Evolutionary conservation across 2,797 vertebrate species (phyloP), one percentile per base, ranked within the genome.

Genomic region (Cynodonichthys magdalenae): DNA sequence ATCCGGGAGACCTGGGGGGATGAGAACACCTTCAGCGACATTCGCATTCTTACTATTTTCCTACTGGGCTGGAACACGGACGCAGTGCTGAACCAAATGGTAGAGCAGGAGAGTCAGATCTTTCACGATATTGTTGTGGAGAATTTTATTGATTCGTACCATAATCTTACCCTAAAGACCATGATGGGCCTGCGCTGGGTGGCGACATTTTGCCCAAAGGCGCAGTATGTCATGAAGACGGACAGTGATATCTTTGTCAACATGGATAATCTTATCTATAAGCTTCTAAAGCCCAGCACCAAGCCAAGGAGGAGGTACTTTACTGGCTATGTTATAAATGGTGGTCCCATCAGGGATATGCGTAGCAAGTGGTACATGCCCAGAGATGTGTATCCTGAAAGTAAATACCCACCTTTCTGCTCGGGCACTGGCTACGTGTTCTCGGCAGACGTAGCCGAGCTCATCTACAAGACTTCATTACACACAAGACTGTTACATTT

Each of bases 321-420:
- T 84, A 99, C 98, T 0, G 98, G 98, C 34, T 98, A 97, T 0
- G 97, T 99, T 74, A 99, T 99, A 88, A 97, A 99, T 0, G 97
- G 98, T 42, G 96, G 97, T 68, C 98, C 98, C 0, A 99, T 99
- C 83, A 91, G 98, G 74, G 98, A 99, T 61, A 95, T 96, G 69
- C 96, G 95, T 79, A 99, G 97, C 81, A 99, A 99, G 81, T 99
- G 98, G 98, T 99, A 99, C 83, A 99, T 99, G 98, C 94, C 97
- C 0, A 90, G 97, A 82, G 97, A 98, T 82, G 82, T 98, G 73
- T 99, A 99, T 65, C 98, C 98, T 0, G 97, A 99, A 47, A 98
- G 95, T 85, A 99, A 98, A 85, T 99, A 99, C 86, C 98, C 98
- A 0, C 96, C 97, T 0, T 99, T 99, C 93, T 99, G 98, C 86